These are phyloP conservation scores for Nezara viridula DNA, from an alignment of 2,888 invertebrate genomes.

Conservation along the genomic window DNA sequence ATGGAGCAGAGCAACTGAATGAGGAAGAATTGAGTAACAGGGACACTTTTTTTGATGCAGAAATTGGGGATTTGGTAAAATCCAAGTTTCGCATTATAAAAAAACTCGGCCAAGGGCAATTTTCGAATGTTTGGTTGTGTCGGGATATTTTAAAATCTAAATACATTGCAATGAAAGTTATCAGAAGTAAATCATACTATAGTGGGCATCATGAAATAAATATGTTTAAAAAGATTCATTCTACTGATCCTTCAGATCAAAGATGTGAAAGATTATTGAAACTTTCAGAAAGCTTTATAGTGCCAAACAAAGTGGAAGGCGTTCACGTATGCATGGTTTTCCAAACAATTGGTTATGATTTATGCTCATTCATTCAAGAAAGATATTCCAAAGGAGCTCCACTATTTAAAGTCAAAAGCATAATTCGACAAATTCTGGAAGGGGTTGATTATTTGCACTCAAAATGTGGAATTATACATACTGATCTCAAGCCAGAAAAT, in stretches of 20 bases:
- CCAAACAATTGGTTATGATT: neutral
- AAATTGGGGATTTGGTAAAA: neutral
- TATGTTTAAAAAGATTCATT: neutral
- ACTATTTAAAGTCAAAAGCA: neutral
- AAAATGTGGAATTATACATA: neutral
- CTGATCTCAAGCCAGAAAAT: constrained; percentile 16
- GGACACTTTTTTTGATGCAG: neutral
- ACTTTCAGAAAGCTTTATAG: neutral
- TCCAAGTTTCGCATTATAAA: neutral
- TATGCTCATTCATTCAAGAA: neutral
- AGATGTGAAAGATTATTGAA: neutral
- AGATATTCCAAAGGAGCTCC: neutral
- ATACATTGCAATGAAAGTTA: neutral
- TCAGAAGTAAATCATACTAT: neutral
- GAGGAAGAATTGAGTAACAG: neutral
- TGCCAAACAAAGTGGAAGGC: neutral
- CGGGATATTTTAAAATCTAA: neutral
- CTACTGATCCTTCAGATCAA: neutral
- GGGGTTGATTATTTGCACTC: neutral
- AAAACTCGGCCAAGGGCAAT: neutral
- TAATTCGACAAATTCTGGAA: constrained; percentile 4
- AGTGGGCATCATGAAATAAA: neutral
- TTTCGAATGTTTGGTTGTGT: neutral
- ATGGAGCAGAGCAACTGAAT: neutral
- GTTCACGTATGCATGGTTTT: neutral